Evolutionary conservation across 2,113 vertebrate species (phyloP), one percentile per base, ranked within the genome.

Genomic region (Dromiciops gliroides): DNA sequence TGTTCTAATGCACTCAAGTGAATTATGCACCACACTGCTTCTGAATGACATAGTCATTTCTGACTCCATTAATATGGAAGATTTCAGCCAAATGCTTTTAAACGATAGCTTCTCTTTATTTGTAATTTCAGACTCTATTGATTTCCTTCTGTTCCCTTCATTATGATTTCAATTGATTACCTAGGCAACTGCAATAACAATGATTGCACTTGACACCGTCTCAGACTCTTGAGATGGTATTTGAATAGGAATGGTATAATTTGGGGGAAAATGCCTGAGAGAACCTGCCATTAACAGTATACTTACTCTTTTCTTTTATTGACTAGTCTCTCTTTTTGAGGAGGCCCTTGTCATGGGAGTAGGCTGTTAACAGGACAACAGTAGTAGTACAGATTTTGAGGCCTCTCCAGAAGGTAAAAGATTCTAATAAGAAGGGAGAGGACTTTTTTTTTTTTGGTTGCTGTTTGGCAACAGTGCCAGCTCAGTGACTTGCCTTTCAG

Each of bases 101-200:
- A 99, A 99, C 94, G 97, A 99, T 99, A 99, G 98, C 98, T 99
- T 99, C 98, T 98, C 98, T 99, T 99, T 99, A 99, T 99, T 99
- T 99, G 98, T 99, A 99, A 99, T 99, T 99, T 99, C 98, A 99
- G 98, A 98, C 98, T 99, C 98, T 99, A 99, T 98, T 99, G 98
- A 99, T 99, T 99, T 99, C 98, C 98, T 99, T 99, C 99, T 99
- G 99, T 99, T 99, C 98, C 98, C 98, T 99, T 99, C 98, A 98
- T 99, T 99, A 99, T 98, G 98, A 99, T 99, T 99, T 98, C 98
- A 98, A 99, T 99, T 99, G 99, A 99, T 99, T 99, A 99, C 98
- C 98, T 98, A 98, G 98, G 99, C 98, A 99, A 98, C 98, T 98
- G 98, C 98, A 98, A 98, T 99, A 99, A 99, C 98, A 98, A 98